Percentiles rank a stretch among this genome's conserved stretches.
These are phyloP conservation scores for Aproaerema taeniolella DNA, from an alignment of 2,888 invertebrate genomes.

Conservation along the genomic window DNA sequence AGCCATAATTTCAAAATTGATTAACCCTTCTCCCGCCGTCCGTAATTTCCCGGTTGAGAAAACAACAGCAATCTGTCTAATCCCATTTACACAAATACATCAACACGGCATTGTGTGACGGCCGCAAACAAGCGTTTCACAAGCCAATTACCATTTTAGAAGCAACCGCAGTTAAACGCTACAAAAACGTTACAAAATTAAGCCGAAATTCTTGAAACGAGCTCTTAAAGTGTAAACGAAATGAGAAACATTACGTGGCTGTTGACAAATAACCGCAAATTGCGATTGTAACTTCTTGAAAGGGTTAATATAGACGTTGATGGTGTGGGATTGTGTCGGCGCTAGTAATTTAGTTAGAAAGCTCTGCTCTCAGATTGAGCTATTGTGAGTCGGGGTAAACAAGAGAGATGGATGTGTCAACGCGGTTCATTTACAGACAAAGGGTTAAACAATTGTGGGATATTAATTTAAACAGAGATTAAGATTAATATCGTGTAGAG, in stretches of 20 bases:
- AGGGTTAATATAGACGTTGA: conserved; percentile 67
- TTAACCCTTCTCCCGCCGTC: not conserved
- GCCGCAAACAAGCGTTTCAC: conserved; percentile 39
- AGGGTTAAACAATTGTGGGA: conserved; percentile 4
- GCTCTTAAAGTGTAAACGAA: conserved; percentile 39
- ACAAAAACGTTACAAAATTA: conserved; percentile 48
- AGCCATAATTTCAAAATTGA: conserved; percentile 1
- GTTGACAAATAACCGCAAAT: conserved; percentile 71
- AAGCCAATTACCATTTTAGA: conserved; percentile 42
- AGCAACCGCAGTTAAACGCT: conserved; percentile 37
- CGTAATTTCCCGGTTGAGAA: conserved; percentile 7
- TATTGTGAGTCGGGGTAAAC: conserved; percentile 41
- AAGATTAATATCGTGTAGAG: too few relatives aligned
- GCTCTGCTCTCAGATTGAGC: conserved; percentile 61
- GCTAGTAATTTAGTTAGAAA: conserved; percentile 61
- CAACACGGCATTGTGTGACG: conserved; percentile 16
- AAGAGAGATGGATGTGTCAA: conserved; percentile 12
- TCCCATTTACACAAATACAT: conserved; percentile 18
- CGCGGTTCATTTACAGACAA: conserved; percentile 7
- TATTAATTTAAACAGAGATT: too few relatives aligned
- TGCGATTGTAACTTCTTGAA: conserved; percentile 69
- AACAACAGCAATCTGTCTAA: conserved; percentile 13
- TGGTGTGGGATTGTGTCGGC: conserved; percentile 56
- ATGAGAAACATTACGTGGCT: conserved; percentile 41
- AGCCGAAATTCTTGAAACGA: conserved; percentile 41